These are phyloP conservation scores for Apodemia hepburni DNA, from an alignment of 2,888 invertebrate species.

Conservation along the genomic window DNA sequence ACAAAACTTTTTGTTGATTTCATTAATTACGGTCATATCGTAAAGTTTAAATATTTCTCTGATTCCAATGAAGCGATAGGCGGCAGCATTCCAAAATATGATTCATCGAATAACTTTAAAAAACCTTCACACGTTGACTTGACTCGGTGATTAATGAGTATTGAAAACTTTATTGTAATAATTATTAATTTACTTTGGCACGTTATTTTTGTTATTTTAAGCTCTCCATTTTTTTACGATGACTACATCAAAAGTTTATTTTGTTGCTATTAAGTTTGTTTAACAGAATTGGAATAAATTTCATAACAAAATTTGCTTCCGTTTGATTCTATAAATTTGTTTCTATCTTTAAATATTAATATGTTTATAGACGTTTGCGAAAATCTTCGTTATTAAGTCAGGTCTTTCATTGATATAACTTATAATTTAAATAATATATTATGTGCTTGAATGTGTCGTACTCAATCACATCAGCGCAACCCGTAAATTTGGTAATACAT, in stretches of 20 bases:
- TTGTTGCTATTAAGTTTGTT: neutral
- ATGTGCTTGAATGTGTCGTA: neutral
- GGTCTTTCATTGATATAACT: neutral
- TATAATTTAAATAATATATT: neutral
- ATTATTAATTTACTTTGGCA: neutral
- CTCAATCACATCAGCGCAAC: neutral
- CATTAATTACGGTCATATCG: neutral
- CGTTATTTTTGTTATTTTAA: too few relatives aligned
- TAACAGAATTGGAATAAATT: neutral
- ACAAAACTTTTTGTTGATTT: neutral
- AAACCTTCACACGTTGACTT: constrained; percentile 1
- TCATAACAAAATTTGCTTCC: too few relatives aligned
- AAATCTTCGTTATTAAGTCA: neutral
- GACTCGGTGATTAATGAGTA: neutral
- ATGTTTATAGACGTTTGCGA: too few relatives aligned
- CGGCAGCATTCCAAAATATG: constrained; percentile 7
- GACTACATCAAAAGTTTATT: neutral
- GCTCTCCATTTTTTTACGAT: too few relatives aligned
- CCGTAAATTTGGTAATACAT: constrained; percentile 2
- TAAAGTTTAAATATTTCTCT: neutral
- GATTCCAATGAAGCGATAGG: neutral
- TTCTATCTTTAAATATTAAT: too few relatives aligned
- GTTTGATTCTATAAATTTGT: too few relatives aligned
- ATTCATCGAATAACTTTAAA: neutral
- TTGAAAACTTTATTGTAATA: neutral